Evolutionary conservation across 2,888 invertebrate genomes (phyloP).

Genomic region (Epsilonema sp.): DNA sequence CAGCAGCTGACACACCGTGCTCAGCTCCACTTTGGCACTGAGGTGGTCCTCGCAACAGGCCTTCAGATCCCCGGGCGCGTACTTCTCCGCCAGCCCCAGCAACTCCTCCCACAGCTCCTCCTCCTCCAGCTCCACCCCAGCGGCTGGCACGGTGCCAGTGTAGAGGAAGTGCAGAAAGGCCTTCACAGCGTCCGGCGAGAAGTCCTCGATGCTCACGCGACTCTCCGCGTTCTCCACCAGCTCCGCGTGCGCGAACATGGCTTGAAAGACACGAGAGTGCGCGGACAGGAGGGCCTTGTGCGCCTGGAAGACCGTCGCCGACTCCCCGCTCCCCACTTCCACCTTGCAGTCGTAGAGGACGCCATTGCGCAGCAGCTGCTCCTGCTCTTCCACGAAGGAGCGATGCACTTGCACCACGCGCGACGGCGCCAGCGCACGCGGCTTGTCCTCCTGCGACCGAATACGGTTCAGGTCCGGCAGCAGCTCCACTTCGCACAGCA

Average conservation of each 20-base stretch:
- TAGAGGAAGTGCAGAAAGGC: slow-evolving; percentile 20
- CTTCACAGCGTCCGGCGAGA: slow-evolving; percentile 15
- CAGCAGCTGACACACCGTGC: slow-evolving; percentile 19
- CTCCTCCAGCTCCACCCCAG: slow-evolving; percentile 1
- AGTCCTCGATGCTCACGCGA: slow-evolving; percentile 14
- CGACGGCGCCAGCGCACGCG: neutral
- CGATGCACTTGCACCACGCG: slow-evolving; percentile 1
- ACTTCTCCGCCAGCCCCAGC: slow-evolving; percentile 27
- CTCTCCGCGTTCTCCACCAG: slow-evolving; percentile 14
- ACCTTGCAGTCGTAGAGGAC: slow-evolving; percentile 21
- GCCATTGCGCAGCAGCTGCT: slow-evolving; percentile 12
- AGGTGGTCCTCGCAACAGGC: slow-evolving; percentile 19
- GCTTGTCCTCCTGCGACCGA: neutral
- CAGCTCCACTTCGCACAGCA: slow-evolving; percentile 25
- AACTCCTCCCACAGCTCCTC: slow-evolving; percentile 10
- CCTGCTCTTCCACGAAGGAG: neutral
- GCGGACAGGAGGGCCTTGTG: slow-evolving; percentile 23
- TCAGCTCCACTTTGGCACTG: slow-evolving; percentile 8
- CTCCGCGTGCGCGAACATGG: slow-evolving; percentile 22
- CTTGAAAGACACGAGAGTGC: slow-evolving; percentile 24
- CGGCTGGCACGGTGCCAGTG: slow-evolving; percentile 7
- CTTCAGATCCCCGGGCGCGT: slow-evolving; percentile 22
- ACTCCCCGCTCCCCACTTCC: slow-evolving; percentile 8
- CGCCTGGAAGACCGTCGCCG: slow-evolving; percentile 13
- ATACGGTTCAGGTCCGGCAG: slow-evolving; percentile 19